phyloP scores from a whole-genome alignment of 92 coral and sea anemone species.

The Pocillopora meandrina region DNA sequence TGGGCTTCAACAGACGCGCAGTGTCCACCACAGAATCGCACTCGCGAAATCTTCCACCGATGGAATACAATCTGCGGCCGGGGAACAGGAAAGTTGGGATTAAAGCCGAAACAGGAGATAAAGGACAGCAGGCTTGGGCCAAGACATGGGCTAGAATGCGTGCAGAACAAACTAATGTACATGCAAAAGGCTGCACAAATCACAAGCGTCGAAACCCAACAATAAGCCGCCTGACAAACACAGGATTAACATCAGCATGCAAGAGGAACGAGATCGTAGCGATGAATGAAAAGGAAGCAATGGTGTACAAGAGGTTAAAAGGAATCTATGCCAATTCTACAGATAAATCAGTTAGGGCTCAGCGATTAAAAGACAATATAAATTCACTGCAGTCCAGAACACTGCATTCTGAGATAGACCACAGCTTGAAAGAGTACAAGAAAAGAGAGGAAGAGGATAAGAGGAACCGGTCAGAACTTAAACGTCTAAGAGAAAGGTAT shows the following conservation, averaged over 20 bases:
- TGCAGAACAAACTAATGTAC: conserved; percentile 72
- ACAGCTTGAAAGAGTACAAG: conserved; percentile 72
- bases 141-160: conserved; percentile 85
- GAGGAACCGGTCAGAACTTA: conserved; percentile 77
- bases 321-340: conserved; percentile 86
- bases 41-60: conserved; percentile 56
- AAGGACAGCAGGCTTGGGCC: conserved; percentile 66
- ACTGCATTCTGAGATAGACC: conserved; percentile 75
- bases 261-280: conserved; percentile 63
- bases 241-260: conserved; percentile 16
- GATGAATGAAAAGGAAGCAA: conserved; percentile 86
- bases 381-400: conserved; percentile 70
- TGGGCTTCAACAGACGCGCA: conserved; percentile 31
- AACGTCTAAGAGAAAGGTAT: conserved; percentile 77
- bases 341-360: conserved; percentile 67
- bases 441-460: conserved; percentile 76
- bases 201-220: neutral
- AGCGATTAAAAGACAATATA: conserved; percentile 62
- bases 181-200: conserved; percentile 18
- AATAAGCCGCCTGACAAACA: conserved; percentile 1
- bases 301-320: conserved; percentile 60
- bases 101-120: neutral
- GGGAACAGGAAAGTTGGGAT: conserved; percentile 39
- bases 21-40: conserved; percentile 28
- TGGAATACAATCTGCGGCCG: conserved; percentile 30